Conservation (phyloP, 2,797 vertebrate species). For the Lutjanus campechanus region DNA sequence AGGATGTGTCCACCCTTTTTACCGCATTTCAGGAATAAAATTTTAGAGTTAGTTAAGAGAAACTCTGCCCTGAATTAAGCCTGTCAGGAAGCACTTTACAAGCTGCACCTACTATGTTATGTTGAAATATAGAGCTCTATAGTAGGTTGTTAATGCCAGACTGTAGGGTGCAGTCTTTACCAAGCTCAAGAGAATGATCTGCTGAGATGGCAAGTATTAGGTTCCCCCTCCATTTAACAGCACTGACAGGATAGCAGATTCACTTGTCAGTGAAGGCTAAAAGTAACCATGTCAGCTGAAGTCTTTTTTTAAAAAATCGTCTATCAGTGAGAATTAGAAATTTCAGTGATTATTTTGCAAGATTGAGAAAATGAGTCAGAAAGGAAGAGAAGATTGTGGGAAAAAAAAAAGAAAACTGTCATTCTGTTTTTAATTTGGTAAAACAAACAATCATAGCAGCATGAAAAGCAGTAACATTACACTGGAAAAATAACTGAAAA, state of each 20-base stretch:
- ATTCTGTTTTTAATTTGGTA: background rate
- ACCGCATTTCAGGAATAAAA: no score
- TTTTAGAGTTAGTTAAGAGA: no score
- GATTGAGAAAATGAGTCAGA: background rate
- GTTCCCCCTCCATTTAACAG: background rate
- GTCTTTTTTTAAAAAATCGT: background rate
- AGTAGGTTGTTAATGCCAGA: constrained; percentile 8
- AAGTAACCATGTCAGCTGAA: background rate
- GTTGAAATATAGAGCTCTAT: background rate
- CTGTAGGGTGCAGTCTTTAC: constrained; percentile 9
- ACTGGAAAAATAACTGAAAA: no score
- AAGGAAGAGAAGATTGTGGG: background rate
- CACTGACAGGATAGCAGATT: background rate
- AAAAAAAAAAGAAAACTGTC: background rate
- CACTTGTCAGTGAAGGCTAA: background rate
- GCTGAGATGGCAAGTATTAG: background rate
- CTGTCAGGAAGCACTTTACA: constrained; percentile 1
- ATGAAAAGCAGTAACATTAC: no score
- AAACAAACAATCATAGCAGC: background rate
- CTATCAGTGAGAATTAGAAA: background rate
- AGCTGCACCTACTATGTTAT: background rate
- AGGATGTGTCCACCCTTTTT: no score
- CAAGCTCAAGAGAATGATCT: background rate
- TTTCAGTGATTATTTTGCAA: background rate
- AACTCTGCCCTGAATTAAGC: background rate